These are phyloP conservation scores for Pempheris klunzingeri DNA, from an alignment of 2,797 vertebrate genomes.

Conservation along the genomic window DNA sequence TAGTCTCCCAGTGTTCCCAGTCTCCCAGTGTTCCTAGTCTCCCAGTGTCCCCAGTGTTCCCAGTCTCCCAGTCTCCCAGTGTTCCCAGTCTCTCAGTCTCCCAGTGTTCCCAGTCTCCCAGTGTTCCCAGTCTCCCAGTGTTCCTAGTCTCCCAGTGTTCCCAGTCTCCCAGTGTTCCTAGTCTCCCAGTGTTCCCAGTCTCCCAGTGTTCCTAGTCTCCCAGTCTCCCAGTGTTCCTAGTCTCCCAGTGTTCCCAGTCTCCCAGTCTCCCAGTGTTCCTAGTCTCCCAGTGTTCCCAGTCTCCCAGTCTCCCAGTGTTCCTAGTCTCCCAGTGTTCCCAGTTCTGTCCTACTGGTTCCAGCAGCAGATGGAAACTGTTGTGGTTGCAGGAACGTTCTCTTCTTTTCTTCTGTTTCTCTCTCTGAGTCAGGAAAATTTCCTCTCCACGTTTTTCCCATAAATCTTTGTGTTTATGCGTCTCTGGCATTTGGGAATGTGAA, in stretches of 20 bases:
- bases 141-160: background rate
- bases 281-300: background rate
- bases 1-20: background rate
- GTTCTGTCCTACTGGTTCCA: background rate
- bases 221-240: too few relatives aligned
- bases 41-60: background rate
- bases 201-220: too few relatives aligned
- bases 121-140: background rate
- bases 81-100: too few relatives aligned
- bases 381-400: background rate
- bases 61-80: background rate
- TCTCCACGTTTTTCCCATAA: slow-evolving; percentile 38
- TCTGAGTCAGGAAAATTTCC: slow-evolving; percentile 23
- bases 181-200: background rate
- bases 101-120: background rate
- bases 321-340: background rate
- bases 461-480: slow-evolving; percentile 51
- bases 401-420: background rate
- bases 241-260: background rate
- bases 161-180: background rate
- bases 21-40: too few relatives aligned
- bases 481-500: slow-evolving; percentile 58
- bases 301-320: background rate
- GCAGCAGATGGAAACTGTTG: background rate
- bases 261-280: too few relatives aligned